These are phyloP conservation scores for Neoniphon sammara DNA, from an alignment of 2,797 vertebrate genomes.

Conservation along the genomic window DNA sequence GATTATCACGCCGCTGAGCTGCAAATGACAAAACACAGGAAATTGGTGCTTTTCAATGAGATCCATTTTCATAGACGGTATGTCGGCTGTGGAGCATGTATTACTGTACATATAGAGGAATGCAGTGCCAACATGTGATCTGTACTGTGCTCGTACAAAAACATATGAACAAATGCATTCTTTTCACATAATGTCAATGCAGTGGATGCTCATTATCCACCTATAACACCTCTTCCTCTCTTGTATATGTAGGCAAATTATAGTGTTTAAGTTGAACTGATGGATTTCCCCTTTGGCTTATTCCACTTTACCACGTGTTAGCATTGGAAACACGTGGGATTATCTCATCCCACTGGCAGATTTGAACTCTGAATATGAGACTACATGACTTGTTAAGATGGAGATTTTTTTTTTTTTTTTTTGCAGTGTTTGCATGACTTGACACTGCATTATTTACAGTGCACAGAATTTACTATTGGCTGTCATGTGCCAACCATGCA, in stretches of 20 bases:
- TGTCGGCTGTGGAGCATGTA: neutral
- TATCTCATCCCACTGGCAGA: no score
- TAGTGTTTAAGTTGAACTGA: neutral
- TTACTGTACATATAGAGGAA: neutral
- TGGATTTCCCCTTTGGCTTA: neutral
- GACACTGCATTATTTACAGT: conserved; percentile 6
- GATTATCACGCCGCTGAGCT: conserved; percentile 35
- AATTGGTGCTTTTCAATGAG: conserved; percentile 11
- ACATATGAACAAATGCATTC: neutral
- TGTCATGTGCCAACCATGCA: conserved; percentile 14
- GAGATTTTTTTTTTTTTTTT: no score
- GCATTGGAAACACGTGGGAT: no score
- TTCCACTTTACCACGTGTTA: conserved; percentile 15
- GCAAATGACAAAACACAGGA: conserved; percentile 21
- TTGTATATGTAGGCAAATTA: neutral
- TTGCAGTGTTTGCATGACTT: no score
- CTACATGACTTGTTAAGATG: no score
- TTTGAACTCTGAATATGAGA: no score
- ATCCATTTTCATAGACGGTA: neutral
- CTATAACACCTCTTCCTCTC: neutral
- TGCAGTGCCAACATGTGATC: neutral
- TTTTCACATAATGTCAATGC: no score
- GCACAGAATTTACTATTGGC: conserved; percentile 25
- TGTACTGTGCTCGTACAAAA: neutral
- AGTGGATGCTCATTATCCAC: no score